Percentiles rank a stretch among this genome's conserved stretches.
Conservation (phyloP, 2,888 invertebrate species). For the Agrilus biguttatus region DNA sequence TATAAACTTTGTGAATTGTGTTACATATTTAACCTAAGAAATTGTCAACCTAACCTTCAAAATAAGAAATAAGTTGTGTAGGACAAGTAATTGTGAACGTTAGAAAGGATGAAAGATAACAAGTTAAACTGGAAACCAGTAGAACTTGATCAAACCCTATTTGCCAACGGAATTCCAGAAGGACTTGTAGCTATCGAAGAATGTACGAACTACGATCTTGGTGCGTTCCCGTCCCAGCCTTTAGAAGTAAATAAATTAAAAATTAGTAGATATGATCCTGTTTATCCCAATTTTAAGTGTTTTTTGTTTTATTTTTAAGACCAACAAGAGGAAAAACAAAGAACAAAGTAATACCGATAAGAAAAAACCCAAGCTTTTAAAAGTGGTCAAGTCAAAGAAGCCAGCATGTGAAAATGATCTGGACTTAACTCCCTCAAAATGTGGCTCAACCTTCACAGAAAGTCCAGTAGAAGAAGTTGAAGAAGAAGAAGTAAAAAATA, state of each 20-base stretch:
- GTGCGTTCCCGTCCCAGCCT: constrained; percentile 28
- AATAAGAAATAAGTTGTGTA: no score
- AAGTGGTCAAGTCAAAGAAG: not conserved
- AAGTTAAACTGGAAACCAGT: constrained; percentile 46
- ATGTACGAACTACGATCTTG: constrained; percentile 51
- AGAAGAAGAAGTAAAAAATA: constrained; percentile 22
- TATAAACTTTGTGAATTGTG: no score
- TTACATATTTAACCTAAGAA: no score
- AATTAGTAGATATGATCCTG: no score
- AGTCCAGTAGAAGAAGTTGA: not conserved
- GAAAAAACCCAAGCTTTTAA: not conserved
- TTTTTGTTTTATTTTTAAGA: not conserved
- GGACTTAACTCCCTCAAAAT: constrained; percentile 9
- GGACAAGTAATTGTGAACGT: no score
- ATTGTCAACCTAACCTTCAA: no score
- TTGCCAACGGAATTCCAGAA: constrained; percentile 37
- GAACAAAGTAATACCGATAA: not conserved
- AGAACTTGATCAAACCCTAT: constrained; percentile 41
- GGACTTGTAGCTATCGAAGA: constrained; percentile 69
- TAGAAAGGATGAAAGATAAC: no score
- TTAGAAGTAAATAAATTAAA: constrained; percentile 14
- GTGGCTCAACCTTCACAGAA: constrained; percentile 1
- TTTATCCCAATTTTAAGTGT: no score
- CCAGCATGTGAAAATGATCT: not conserved
- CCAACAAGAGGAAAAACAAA: not conserved